Evolutionary conservation across 2,888 invertebrate genomes (phyloP).

Genomic region (Tiliacea citrago): DNA sequence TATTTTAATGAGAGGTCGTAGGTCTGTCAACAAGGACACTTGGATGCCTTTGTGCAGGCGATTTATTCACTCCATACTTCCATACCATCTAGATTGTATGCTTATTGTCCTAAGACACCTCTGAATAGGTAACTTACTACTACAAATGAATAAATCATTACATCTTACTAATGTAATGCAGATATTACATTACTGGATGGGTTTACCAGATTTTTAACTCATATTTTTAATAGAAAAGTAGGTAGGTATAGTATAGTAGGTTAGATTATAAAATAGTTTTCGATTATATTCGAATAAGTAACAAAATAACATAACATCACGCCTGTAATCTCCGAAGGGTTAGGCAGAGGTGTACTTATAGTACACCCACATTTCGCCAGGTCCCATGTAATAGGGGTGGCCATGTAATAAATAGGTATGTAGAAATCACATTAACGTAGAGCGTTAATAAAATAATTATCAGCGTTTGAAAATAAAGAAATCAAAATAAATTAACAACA

Average conservation of each 20-base stretch:
- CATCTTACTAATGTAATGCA: neutral
- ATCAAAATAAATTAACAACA: neutral
- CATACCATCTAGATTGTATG: neutral
- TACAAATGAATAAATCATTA: neutral
- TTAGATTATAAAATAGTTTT: neutral
- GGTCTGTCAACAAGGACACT: conserved; percentile 29
- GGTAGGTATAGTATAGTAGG: neutral
- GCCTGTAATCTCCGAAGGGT: too few relatives aligned
- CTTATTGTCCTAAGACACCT: neutral
- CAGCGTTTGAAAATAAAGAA: neutral
- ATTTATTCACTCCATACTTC: neutral
- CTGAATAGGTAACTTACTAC: neutral
- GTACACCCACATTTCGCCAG: too few relatives aligned
- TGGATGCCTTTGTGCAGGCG: conserved; percentile 16
- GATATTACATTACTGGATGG: neutral
- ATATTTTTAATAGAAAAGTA: too few relatives aligned
- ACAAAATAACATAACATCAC: too few relatives aligned
- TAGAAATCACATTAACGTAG: neutral
- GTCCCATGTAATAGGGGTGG: too few relatives aligned
- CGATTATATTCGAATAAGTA: too few relatives aligned
- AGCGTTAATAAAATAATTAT: neutral
- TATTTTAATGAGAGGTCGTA: conserved; percentile 38
- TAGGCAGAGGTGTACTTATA: too few relatives aligned
- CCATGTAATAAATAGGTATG: neutral
- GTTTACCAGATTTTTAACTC: neutral